These are phyloP conservation scores for Rutilus rutilus DNA, from an alignment of 2,113 vertebrate genomes.

Conservation along the genomic window DNA sequence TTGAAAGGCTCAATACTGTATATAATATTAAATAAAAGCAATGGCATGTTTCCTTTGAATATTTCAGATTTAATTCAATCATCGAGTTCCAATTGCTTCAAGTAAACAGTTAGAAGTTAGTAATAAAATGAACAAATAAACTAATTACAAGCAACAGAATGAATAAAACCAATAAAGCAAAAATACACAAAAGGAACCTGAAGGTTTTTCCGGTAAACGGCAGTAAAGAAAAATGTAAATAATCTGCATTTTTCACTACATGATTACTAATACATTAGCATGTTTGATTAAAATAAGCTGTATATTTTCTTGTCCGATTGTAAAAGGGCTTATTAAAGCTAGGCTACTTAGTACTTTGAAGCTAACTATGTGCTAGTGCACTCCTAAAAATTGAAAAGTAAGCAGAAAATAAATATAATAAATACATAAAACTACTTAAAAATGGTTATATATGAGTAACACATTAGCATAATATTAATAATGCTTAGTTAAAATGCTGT, in stretches of 20 bases:
- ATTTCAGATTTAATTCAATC: background rate
- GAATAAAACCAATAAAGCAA: background rate
- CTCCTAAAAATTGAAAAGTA: background rate
- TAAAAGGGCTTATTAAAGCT: background rate
- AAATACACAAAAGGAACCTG: background rate
- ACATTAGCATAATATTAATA: background rate
- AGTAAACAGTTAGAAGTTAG: background rate
- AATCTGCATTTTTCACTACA: background rate
- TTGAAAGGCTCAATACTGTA: background rate
- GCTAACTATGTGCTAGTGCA: background rate
- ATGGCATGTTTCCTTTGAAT: background rate
- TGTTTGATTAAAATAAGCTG: background rate
- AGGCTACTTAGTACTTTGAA: background rate
- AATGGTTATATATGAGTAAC: background rate
- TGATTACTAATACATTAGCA: background rate
- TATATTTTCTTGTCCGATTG: background rate
- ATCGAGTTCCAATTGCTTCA: background rate
- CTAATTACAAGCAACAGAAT: background rate
- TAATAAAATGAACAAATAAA: background rate
- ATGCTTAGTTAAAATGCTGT: background rate
- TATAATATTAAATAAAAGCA: background rate
- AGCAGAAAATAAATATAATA: too few species aligned
- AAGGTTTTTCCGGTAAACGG: background rate
- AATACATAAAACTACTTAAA: too few species aligned
- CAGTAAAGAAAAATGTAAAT: background rate